Evolutionary conservation across 1,140 invertebrate species (phyloP), one percentile per base, ranked within the genome.

Genomic region (Drosophila grimshawi): DNA sequence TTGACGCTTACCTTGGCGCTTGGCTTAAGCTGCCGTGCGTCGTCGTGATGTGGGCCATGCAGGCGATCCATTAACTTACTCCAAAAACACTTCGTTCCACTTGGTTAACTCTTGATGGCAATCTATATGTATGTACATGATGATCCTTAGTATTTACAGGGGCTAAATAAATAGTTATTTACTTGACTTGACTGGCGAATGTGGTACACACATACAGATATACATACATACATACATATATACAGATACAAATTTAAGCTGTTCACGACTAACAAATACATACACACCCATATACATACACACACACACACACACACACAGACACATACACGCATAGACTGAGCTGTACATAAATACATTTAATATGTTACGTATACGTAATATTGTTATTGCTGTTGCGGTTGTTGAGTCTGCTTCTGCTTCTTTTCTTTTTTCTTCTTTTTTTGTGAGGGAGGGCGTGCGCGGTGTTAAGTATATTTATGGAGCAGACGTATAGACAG

Each of bases 11-110:
- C 90, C 90, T 92, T 76, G 90, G 90, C 83, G 86, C 90, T 91
- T 92, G 90, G 71, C 90, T 91, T 86, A 92, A 91, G 86, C 83
- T 92, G 83, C 90, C 90, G 82, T 92, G 80, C 74, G 90, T 88
- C 80, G 90, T 88, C 69, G 83, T 86, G 76, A 86, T 86, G 90
- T 91, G 90, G 78, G 90, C 90, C 90, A 91, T 91, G 72, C 90
- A 91, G 88, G 78, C 76, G 65, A 90, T 91, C 80, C 90, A 91
- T 91, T 88, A 81, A 81, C 82, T 70, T 76, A 82, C 76, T 86
- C 67, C 76, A 61, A 82, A 55, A 63, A 37, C 68, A 30, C 61
- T 41, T 41, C 55, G 53, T 49, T 59, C 43, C 66, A 55, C 66
- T 56, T 57, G 51, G 29, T 48, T 76, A 52, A 35, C 63, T 39